A percentile compares a stretch with the other conserved stretches of the same genome.
These are phyloP conservation scores for Steinernema feltiae DNA, from an alignment of 1,140 invertebrate species.

Conservation along the genomic window DNA sequence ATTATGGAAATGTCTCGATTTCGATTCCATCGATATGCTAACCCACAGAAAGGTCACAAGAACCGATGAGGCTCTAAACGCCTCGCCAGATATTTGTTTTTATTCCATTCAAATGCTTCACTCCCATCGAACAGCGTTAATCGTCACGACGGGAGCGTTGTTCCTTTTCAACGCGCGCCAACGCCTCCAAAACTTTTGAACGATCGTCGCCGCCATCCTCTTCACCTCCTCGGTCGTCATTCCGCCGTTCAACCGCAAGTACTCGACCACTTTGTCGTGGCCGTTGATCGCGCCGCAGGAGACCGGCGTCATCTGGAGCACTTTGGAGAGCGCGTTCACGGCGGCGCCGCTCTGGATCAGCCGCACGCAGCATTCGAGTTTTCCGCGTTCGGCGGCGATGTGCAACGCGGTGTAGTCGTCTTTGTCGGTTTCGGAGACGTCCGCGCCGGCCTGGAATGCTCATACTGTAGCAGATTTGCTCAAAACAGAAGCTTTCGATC, in stretches of 20 bases:
- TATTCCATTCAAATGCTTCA: too few species aligned
- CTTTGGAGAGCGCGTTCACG: neutral
- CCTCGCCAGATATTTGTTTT: too few species aligned
- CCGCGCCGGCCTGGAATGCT: neutral
- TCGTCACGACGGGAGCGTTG: too few species aligned
- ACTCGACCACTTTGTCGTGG: constrained; percentile 13
- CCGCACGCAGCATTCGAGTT: neutral
- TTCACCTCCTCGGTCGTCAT: neutral
- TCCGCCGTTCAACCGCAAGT: neutral
- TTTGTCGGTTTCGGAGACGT: neutral
- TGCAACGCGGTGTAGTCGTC: neutral
- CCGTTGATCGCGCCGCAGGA: neutral
- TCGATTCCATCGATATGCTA: too few species aligned
- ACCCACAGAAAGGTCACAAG: too few species aligned
- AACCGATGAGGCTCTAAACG: too few species aligned
- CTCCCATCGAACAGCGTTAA: too few species aligned
- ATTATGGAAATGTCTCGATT: too few species aligned
- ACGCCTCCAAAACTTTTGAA: neutral
- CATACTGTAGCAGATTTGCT: too few species aligned
- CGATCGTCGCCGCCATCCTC: neutral
- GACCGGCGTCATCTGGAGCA: neutral
- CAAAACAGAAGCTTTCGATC: neutral
- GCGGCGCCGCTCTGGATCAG: neutral
- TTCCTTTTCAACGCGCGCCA: too few species aligned
- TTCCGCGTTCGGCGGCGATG: neutral